These are phyloP conservation scores for Darevskia mixta DNA, from an alignment of 2,797 vertebrate genomes.

Conservation along the genomic window DNA sequence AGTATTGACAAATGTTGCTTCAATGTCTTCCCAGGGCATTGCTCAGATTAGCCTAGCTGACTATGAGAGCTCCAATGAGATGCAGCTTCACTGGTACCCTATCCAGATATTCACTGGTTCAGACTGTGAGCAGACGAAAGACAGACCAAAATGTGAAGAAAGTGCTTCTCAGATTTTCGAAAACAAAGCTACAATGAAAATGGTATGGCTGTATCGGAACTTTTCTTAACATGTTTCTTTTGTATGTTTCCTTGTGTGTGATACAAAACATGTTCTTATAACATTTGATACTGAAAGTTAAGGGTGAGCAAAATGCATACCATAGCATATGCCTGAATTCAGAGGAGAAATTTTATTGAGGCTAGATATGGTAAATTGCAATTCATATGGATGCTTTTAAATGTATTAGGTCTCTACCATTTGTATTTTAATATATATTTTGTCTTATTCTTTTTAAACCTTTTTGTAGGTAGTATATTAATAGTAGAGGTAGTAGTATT, in stretches of 20 bases:
- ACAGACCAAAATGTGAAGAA: slow-evolving; percentile 69
- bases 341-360: too few species aligned
- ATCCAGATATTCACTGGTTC: slow-evolving; percentile 86
- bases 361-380: too few species aligned
- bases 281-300: neutral
- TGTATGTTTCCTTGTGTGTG: neutral
- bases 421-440: too few species aligned
- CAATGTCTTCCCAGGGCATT: slow-evolving; percentile 84
- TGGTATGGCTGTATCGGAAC: slow-evolving; percentile 50
- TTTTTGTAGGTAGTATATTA: too few species aligned
- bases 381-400: too few species aligned
- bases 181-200: slow-evolving; percentile 76
- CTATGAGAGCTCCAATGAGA: slow-evolving; percentile 85
- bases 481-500: too few species aligned
- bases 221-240: neutral
- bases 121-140: slow-evolving; percentile 77
- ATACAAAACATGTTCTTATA: neutral
- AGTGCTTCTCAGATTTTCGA: slow-evolving; percentile 64
- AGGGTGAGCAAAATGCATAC: neutral
- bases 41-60: slow-evolving; percentile 89
- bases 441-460: too few species aligned
- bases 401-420: too few species aligned
- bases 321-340: neutral
- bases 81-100: slow-evolving; percentile 91
- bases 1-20: neutral